These are phyloP conservation scores for Lithobates sylvaticus DNA, from an alignment of 2,797 vertebrate species.

Conservation along the genomic window DNA sequence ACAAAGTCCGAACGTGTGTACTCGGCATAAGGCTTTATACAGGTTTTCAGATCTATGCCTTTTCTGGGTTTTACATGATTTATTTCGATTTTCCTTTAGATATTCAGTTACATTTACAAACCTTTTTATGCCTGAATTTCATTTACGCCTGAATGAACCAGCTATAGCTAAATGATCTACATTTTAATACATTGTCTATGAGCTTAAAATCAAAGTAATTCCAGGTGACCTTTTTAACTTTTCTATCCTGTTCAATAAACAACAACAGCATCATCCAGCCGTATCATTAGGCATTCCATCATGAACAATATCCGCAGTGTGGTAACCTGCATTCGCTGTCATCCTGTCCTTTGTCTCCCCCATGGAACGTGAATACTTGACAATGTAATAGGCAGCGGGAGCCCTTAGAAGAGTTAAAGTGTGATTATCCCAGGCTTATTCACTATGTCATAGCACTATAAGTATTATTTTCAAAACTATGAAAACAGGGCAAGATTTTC, in stretches of 20 bases:
- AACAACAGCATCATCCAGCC: neutral
- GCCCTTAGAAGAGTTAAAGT: conserved; percentile 27
- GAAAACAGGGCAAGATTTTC: neutral
- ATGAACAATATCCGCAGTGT: neutral
- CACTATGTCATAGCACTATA: neutral
- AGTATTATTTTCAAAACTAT: conserved; percentile 38
- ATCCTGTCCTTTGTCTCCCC: conserved; percentile 20
- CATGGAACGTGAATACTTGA: conserved; percentile 24
- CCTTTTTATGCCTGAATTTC: neutral
- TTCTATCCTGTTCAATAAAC: neutral
- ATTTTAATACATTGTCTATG: neutral
- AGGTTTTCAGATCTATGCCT: neutral
- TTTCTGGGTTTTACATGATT: neutral
- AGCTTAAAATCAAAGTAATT: neutral
- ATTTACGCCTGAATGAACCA: neutral
- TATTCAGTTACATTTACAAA: neutral
- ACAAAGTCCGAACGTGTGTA: too few species aligned
- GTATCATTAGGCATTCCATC: neutral
- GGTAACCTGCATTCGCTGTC: neutral
- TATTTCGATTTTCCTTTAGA: neutral
- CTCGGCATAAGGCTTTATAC: neutral
- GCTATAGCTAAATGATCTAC: neutral
- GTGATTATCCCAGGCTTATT: conserved; percentile 28
- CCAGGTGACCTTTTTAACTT: conserved; percentile 3
- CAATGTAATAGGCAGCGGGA: conserved; percentile 27